Base-by-base conservation (phyloP, 2,797 vertebrate genomes). In the Otus scops region DNA sequence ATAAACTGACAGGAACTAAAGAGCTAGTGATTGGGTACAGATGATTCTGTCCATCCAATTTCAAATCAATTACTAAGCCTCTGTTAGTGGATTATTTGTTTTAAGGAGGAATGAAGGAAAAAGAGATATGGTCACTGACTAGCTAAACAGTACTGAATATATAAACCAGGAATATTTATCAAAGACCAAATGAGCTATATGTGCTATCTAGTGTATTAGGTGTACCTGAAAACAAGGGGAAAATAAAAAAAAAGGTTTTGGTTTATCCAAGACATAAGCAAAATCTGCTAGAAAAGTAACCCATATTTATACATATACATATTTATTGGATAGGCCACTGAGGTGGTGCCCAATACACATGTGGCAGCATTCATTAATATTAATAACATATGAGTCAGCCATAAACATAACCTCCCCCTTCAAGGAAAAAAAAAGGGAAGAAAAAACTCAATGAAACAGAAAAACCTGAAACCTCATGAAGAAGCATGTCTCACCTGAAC, bases 11-110 rank as follows among this genome's bases (percentile, higher is more conserved):
- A 78, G 12, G 23, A 92, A 50, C n/a, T 82, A 60, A 79, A 73
- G 45, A 71, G 28, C 11, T 6, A 3, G 11, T 41, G 34, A 70
- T 78, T 82, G 61, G 36, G 34, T 91, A 56, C 38, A 39, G 47
- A 75, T 76, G 69, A 71, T 61, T 82, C 83, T 89, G 70, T 79
- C 84, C 65, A 95, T 28, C 67, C 59, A 65, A 63, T 79, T 91
- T 69, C 70, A 61, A 39, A 93, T 85, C 59, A 76, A 89, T 73
- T 81, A 54, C 81, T 89, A 94, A 93, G 38, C 50, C 91, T 61
- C 67, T 69, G 23, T n/a, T 74, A 81, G 41, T 69, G 54, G 28
- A 65, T 57, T 78, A 45, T 53, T 90, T 67, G 38, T 84, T 93
- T 83, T 90, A 30, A 88, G 34, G 11, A 71, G 36, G 14, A 77